A percentile compares a stretch with the other conserved stretches of the same genome.
These are phyloP conservation scores for Globicephala melas DNA, from an alignment of 2,113 vertebrate species.

Conservation along the genomic window DNA sequence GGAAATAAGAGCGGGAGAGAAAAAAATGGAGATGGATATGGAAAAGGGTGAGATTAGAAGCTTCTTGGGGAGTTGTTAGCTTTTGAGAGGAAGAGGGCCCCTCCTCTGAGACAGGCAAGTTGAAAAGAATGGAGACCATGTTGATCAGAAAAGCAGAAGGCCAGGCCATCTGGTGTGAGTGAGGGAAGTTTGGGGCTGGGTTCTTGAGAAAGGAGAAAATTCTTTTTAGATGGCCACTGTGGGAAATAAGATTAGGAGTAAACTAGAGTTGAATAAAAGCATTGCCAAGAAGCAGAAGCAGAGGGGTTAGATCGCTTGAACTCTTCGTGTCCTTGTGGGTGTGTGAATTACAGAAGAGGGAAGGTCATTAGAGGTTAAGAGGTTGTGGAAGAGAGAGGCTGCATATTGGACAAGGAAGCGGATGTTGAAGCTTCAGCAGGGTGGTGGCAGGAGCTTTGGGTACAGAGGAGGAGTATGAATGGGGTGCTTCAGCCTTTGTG, in stretches of 20 bases:
- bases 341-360: slow-evolving; percentile 30
- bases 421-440: slow-evolving; percentile 5
- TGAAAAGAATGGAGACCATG: neutral
- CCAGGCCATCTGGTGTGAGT: slow-evolving; percentile 37
- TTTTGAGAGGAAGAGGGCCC: neutral
- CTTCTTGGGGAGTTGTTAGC: neutral
- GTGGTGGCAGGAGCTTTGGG: neutral
- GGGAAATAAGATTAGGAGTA: slow-evolving; percentile 63
- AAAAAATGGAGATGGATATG: neutral
- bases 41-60: neutral
- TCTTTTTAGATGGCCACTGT: slow-evolving; percentile 59
- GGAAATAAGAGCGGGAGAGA: neutral
- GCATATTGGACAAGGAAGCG: neutral
- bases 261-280: slow-evolving; percentile 35
- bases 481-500: neutral
- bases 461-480: neutral
- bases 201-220: slow-evolving; percentile 62
- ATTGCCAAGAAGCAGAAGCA: slow-evolving; percentile 41
- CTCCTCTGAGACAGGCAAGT: neutral
- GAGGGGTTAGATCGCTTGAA: slow-evolving; percentile 51
- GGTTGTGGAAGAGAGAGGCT: slow-evolving; percentile 25
- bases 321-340: slow-evolving; percentile 47
- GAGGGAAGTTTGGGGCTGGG: slow-evolving; percentile 45
- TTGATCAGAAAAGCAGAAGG: neutral
- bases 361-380: neutral